These are phyloP conservation scores for Semibalanus balanoides DNA, from an alignment of 1,140 invertebrate species.

Conservation along the genomic window DNA sequence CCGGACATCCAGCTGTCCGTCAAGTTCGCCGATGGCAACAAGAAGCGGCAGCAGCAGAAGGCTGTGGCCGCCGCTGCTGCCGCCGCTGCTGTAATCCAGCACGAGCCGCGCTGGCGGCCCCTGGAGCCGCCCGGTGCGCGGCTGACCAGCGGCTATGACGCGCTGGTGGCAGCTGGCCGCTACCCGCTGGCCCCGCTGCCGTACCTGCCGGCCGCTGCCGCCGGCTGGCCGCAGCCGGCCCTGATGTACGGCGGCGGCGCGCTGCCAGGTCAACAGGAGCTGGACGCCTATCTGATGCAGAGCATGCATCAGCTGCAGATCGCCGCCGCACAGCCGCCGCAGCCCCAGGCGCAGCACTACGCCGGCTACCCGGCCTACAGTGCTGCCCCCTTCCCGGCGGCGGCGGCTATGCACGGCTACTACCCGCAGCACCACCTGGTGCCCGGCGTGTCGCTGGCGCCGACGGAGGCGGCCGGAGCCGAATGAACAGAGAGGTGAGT, in stretches of 20 bases:
- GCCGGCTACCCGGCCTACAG: background rate
- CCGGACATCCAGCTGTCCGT: slow-evolving; percentile 83
- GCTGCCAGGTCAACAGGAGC: background rate
- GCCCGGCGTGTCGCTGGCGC: background rate
- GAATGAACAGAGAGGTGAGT: too few relatives aligned
- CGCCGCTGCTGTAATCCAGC: background rate
- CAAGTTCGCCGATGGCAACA: slow-evolving; percentile 95
- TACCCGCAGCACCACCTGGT: background rate
- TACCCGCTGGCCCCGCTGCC: background rate
- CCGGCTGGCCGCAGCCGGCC: background rate
- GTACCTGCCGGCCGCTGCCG: background rate
- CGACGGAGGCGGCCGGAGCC: too few relatives aligned
- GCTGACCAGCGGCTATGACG: background rate
- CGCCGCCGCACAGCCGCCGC: too few relatives aligned
- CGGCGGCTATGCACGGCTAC: background rate
- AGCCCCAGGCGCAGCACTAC: background rate
- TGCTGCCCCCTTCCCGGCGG: background rate
- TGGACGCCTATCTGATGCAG: background rate
- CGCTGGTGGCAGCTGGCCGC: too few relatives aligned
- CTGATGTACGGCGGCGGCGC: background rate
- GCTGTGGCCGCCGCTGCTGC: slow-evolving; percentile 27
- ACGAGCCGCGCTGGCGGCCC: background rate
- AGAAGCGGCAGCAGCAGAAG: slow-evolving; percentile 72
- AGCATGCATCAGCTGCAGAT: background rate
- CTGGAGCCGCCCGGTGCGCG: background rate